These are phyloP conservation scores for Cerastoderma edule DNA, from an alignment of 2,888 invertebrate species.

Conservation along the genomic window DNA sequence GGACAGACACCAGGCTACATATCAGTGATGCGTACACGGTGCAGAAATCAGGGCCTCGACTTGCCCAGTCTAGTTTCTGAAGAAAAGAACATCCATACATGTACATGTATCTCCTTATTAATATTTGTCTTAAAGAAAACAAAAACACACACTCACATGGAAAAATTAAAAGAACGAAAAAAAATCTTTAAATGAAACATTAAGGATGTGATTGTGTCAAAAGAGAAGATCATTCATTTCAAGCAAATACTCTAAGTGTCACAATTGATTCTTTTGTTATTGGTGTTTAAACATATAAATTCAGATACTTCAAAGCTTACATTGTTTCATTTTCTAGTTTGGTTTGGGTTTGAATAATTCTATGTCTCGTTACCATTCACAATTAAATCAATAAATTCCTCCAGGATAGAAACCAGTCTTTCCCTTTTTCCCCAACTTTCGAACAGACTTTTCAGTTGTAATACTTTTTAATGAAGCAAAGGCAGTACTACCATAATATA, in stretches of 20 bases:
- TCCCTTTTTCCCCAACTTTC: too few species aligned
- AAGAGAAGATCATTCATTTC: neutral
- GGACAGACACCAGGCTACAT: constrained; percentile 88
- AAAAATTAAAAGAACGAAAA: neutral
- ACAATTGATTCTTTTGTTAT: neutral
- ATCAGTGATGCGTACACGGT: constrained; percentile 88
- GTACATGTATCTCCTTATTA: neutral
- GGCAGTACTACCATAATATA: too few species aligned
- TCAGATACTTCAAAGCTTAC: too few species aligned
- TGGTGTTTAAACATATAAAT: too few species aligned
- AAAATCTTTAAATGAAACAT: neutral
- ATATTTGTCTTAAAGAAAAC: neutral
- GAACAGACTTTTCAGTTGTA: too few species aligned
- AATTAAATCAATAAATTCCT: too few species aligned
- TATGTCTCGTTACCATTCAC: too few species aligned
- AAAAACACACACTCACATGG: neutral
- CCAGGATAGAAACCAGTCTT: too few species aligned
- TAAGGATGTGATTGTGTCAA: neutral
- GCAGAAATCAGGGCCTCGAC: constrained; percentile 80
- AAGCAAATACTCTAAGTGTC: neutral
- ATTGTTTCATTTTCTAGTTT: too few species aligned
- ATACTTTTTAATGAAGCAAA: too few species aligned
- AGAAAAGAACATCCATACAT: constrained; percentile 28
- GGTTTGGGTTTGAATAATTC: too few species aligned
- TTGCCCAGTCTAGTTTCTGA: constrained; percentile 78